Percentiles rank a stretch among this genome's conserved stretches.
Evolutionary conservation across 2,888 invertebrate species (phyloP).

Genomic region (Nyleta sp.): DNA sequence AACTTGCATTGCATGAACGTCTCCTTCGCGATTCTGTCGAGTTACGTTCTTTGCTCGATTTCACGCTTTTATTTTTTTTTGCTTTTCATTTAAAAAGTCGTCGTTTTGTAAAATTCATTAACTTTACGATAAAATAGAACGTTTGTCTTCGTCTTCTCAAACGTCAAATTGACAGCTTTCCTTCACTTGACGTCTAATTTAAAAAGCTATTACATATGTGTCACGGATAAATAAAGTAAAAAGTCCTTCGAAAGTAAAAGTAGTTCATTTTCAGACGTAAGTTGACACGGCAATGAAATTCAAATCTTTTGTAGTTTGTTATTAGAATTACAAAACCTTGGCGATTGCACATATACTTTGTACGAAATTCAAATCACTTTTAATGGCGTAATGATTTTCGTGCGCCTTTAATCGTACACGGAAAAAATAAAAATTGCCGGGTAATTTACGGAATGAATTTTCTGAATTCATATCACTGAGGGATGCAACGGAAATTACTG

Average conservation of each 20-base stretch:
- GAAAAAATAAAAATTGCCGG: too few species aligned
- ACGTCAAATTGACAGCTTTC: conserved; percentile 25
- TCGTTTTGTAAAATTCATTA: not conserved
- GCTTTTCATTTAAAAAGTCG: not conserved
- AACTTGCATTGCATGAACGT: too few species aligned
- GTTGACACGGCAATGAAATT: conserved; percentile 22
- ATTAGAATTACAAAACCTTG: conserved; percentile 17
- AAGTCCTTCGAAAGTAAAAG: conserved; percentile 50
- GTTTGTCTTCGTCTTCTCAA: not conserved
- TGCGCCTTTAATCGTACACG: too few species aligned
- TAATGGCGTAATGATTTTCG: too few species aligned
- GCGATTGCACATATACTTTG: not conserved
- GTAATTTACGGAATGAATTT: too few species aligned
- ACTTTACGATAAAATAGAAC: not conserved
- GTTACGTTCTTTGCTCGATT: too few species aligned
- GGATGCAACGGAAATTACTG: too few species aligned
- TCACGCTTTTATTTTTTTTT: not conserved
- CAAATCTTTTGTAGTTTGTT: conserved; percentile 31
- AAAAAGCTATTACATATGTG: conserved; percentile 36
- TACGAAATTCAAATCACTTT: not conserved
- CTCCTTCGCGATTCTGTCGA: too few species aligned
- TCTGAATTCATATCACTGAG: too few species aligned
- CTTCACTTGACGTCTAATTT: conserved; percentile 26
- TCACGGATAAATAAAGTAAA: conserved; percentile 45
- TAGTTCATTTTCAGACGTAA: conserved; percentile 40